A percentile compares a stretch with the other conserved stretches of the same genome.
Conservation (phyloP, 2,888 invertebrate genomes). For the Patella caerulea region DNA sequence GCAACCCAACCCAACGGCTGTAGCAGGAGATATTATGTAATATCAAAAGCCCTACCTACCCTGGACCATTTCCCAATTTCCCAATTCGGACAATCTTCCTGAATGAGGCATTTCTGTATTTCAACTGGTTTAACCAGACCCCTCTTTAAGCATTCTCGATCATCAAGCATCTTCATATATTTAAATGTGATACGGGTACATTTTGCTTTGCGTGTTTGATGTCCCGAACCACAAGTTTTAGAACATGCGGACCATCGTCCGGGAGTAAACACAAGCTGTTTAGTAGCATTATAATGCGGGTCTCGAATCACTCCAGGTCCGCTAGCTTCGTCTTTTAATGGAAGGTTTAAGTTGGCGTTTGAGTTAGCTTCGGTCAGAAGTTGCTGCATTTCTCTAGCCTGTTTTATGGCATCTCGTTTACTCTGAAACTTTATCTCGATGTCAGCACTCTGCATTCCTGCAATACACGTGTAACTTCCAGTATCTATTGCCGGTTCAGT, state of each 20-base stretch:
- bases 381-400: conserved; percentile 45
- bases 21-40: too few relatives aligned
- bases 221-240: conserved; percentile 84
- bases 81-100: conserved; percentile 54
- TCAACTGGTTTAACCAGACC: conserved; percentile 47
- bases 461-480: conserved; percentile 58
- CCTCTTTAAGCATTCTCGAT: conserved; percentile 44
- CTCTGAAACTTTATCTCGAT: conserved; percentile 53
- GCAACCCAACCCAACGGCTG: too few relatives aligned
- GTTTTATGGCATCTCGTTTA: conserved; percentile 45
- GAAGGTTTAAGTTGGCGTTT: conserved; percentile 39
- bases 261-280: conserved; percentile 42
- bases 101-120: conserved; percentile 43
- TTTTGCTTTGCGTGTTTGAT: conserved; percentile 81
- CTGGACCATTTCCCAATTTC: conserved; percentile 47
- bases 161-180: conserved; percentile 78
- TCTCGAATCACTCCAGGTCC: conserved; percentile 16
- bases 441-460: conserved; percentile 48
- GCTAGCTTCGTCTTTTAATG: conserved; percentile 43
- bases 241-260: conserved; percentile 90
- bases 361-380: conserved; percentile 36
- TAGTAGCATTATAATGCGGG: conserved; percentile 20
- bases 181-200: conserved; percentile 76
- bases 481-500: conserved; percentile 52
- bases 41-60: conserved; percentile 37